Conservation (phyloP, 2,888 invertebrate species). For the Cloeon dipterum region DNA sequence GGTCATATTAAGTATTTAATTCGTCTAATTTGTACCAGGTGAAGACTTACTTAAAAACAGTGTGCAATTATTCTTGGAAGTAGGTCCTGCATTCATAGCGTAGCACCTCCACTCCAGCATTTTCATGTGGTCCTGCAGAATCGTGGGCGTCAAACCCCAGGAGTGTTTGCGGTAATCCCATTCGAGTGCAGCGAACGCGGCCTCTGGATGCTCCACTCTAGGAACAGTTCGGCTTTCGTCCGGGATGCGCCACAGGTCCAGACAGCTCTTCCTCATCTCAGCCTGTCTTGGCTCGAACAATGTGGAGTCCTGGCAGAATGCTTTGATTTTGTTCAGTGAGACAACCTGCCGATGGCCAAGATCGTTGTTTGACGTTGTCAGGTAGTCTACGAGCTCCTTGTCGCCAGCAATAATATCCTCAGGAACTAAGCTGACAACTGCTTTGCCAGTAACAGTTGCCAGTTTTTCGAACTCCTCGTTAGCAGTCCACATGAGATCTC, state of each 20-base stretch:
- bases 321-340: slow-evolving; percentile 59
- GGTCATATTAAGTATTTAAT: too few relatives aligned
- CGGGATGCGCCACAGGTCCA: slow-evolving; percentile 51
- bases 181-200: too few relatives aligned
- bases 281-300: slow-evolving; percentile 47
- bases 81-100: too few relatives aligned
- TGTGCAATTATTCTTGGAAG: too few relatives aligned
- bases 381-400: slow-evolving; percentile 49
- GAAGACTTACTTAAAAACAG: too few relatives aligned
- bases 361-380: slow-evolving; percentile 56
- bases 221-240: slow-evolving; percentile 22
- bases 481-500: slow-evolving; percentile 43
- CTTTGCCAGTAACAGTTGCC: slow-evolving; percentile 22
- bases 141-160: too few relatives aligned
- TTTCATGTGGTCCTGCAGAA: too few relatives aligned
- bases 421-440: slow-evolving; percentile 49
- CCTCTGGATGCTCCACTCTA: slow-evolving; percentile 16
- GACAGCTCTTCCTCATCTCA: slow-evolving; percentile 42
- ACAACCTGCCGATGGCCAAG: slow-evolving; percentile 50
- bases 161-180: too few relatives aligned
- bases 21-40: too few relatives aligned
- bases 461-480: slow-evolving; percentile 38
- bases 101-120: too few relatives aligned
- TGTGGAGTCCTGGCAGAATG: slow-evolving; percentile 46
- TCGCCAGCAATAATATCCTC: slow-evolving; percentile 40